These are phyloP conservation scores for Tinamus major DNA, from an alignment of 2,797 vertebrate species.

Conservation along the genomic window DNA sequence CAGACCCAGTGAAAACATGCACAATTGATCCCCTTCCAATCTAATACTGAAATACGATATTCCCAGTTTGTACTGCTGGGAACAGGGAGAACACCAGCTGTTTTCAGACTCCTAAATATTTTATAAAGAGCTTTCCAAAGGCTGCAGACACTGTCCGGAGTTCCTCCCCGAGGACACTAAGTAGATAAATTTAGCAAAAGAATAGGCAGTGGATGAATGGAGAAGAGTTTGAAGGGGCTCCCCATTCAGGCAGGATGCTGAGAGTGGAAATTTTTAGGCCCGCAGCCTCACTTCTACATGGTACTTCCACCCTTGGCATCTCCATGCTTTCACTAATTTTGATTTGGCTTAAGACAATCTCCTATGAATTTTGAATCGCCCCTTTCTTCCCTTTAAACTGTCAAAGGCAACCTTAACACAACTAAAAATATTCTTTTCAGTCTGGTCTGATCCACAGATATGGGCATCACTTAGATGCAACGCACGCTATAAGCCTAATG, in stretches of 20 bases:
- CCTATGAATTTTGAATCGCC: not conserved
- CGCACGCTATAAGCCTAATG: constrained; percentile 22
- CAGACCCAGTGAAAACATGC: not conserved
- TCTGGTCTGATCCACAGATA: not conserved
- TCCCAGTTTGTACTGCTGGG: not conserved
- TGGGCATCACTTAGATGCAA: not conserved
- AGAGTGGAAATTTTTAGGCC: not conserved
- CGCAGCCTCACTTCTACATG: not conserved
- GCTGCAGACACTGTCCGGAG: not conserved
- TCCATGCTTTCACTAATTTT: not conserved
- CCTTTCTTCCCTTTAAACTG: not conserved
- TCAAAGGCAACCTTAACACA: not conserved
- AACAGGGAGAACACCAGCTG: not conserved
- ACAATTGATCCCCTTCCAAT: not conserved
- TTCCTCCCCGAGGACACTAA: not conserved
- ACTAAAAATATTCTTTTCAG: not conserved
- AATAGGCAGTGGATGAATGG: not conserved
- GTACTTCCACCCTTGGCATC: not conserved
- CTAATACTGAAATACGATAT: not conserved
- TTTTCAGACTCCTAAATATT: constrained; percentile 27
- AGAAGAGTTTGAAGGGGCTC: no score
- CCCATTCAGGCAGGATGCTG: no score
- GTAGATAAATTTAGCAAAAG: constrained; percentile 9
- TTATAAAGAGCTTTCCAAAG: constrained; percentile 12
- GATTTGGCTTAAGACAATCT: not conserved